Evolutionary conservation across 2,888 invertebrate species (phyloP).

Genomic region (Epistrophe eligans): DNA sequence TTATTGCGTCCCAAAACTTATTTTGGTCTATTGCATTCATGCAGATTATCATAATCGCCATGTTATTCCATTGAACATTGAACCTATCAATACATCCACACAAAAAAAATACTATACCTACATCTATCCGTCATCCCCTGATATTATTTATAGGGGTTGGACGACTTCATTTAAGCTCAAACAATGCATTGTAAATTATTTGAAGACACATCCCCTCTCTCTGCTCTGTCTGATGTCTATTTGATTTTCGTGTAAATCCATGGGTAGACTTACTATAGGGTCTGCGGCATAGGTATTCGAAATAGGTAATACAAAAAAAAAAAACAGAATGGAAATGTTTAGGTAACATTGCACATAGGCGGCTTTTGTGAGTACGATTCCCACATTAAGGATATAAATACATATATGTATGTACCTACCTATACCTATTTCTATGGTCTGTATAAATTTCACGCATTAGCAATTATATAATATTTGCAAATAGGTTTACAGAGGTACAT

Average conservation of each 20-base stretch:
- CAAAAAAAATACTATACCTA: neutral
- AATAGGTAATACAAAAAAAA: slow-evolving; percentile 29
- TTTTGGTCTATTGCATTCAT: slow-evolving; percentile 30
- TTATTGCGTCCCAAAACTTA: neutral
- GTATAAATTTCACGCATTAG: slow-evolving; percentile 71
- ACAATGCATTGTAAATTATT: slow-evolving; percentile 43
- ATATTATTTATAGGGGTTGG: slow-evolving; percentile 28
- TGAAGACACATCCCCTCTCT: slow-evolving; percentile 32
- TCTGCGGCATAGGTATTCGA: slow-evolving; percentile 16
- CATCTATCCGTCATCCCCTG: slow-evolving; percentile 4
- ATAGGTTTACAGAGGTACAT: slow-evolving; percentile 32
- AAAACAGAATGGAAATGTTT: slow-evolving; percentile 60
- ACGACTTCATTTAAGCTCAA: slow-evolving; percentile 17
- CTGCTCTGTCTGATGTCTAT: neutral
- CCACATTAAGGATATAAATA: slow-evolving; percentile 51
- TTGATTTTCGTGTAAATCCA: neutral
- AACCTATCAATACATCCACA: slow-evolving; percentile 20
- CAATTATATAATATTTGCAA: slow-evolving; percentile 71
- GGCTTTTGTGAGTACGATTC: slow-evolving; percentile 53
- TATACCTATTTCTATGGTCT: slow-evolving; percentile 28
- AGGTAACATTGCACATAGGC: slow-evolving; percentile 67
- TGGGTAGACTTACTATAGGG: slow-evolving; percentile 13
- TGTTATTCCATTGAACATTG: slow-evolving; percentile 31
- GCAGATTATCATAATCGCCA: slow-evolving; percentile 60
- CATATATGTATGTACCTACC: neutral